Percentiles rank a stretch among this genome's conserved stretches.
Conservation (phyloP, 2,797 vertebrate genomes). For the Aphelocoma californica region DNA sequence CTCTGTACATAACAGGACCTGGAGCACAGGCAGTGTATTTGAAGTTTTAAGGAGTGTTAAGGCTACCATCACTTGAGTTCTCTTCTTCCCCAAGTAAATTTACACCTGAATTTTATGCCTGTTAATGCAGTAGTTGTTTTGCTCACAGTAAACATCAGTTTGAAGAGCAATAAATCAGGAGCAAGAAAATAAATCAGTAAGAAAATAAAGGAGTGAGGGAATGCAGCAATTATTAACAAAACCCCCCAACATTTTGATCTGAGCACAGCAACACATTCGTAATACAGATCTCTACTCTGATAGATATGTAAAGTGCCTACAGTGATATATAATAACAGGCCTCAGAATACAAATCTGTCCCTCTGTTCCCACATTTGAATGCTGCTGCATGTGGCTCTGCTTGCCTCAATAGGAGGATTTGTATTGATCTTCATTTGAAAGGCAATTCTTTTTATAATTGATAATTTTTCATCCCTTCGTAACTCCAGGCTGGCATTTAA, state of each 20-base stretch:
- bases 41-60: not conserved
- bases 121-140: not conserved
- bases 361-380: not conserved
- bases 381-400: not conserved
- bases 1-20: not conserved
- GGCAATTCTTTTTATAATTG: not conserved
- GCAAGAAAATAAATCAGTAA: not conserved
- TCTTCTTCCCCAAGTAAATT: not conserved
- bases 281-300: not conserved
- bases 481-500: slow-evolving; percentile 25
- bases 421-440: slow-evolving; percentile 34
- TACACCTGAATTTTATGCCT: not conserved
- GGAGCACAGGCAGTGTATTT: not conserved
- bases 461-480: not conserved
- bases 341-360: not conserved
- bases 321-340: not conserved
- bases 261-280: not conserved
- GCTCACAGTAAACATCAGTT: not conserved
- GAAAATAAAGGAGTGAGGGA: not conserved
- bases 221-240: not conserved
- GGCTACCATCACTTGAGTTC: not conserved
- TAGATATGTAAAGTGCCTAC: not conserved
- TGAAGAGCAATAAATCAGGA: not conserved
- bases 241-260: not conserved
- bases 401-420: not conserved